These are phyloP conservation scores for Botrylloides violaceus DNA, from an alignment of 23 tunicate genomes.

Conservation along the genomic window DNA sequence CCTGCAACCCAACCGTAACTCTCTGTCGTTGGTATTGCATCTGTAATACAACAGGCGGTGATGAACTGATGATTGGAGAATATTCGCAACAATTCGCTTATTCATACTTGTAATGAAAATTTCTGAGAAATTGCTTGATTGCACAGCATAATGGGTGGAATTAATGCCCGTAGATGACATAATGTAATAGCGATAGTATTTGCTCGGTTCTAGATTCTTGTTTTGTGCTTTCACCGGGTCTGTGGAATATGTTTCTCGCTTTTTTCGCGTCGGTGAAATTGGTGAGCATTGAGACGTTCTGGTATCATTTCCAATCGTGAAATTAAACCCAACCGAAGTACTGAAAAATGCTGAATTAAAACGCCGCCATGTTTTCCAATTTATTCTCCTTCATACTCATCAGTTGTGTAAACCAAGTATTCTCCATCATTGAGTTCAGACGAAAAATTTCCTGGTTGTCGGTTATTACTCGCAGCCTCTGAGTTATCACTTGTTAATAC, in stretches of 20 bases:
- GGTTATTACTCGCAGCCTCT: not conserved
- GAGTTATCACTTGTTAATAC: constrained; percentile 12
- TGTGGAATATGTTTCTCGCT: too few species aligned
- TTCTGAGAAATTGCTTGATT: constrained; percentile 2
- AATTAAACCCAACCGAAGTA: not conserved
- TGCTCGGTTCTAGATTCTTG: not conserved
- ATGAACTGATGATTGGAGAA: too few species aligned
- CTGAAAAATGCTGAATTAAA: not conserved
- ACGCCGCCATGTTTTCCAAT: too few species aligned
- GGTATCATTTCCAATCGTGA: not conserved
- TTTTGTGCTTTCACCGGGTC: constrained; percentile 1
- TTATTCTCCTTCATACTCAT: too few species aligned
- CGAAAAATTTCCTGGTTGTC: not conserved
- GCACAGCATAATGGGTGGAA: not conserved
- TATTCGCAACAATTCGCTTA: not conserved
- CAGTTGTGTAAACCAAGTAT: constrained; percentile 3
- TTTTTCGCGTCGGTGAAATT: too few species aligned
- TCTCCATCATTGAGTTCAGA: not conserved
- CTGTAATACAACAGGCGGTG: too few species aligned
- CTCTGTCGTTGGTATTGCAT: not conserved
- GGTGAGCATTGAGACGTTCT: not conserved
- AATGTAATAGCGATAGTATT: constrained; percentile 18
- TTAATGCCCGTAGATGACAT: not conserved
- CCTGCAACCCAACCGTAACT: constrained; percentile 12
- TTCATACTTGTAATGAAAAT: constrained; percentile 2